Conservation (phyloP, 2,888 invertebrate genomes). For the Drosophila fulvimacula region DNA sequence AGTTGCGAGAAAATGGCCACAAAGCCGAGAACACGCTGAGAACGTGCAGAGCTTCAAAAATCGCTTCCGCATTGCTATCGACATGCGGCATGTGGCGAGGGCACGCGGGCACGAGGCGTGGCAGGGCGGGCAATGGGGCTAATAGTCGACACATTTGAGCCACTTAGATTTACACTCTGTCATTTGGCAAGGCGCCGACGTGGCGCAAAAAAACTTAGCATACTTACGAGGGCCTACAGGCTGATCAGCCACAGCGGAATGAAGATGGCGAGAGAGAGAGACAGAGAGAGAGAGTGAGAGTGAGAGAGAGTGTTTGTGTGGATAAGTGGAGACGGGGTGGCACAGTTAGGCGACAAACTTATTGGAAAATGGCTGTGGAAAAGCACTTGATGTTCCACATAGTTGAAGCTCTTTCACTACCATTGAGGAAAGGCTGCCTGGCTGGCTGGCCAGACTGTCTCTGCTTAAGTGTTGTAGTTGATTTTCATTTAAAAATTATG, state of each 20-base stretch:
- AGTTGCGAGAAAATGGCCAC: slow-evolving; percentile 34
- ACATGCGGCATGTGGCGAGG: slow-evolving; percentile 10
- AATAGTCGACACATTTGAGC: slow-evolving; percentile 77
- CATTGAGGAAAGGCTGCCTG: slow-evolving; percentile 38
- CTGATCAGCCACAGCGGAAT: slow-evolving; percentile 11
- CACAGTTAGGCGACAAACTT: slow-evolving; percentile 66
- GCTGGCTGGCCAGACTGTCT: slow-evolving; percentile 13
- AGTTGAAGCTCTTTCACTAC: slow-evolving; percentile 52
- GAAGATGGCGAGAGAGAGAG: neutral
- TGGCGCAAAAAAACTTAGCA: slow-evolving; percentile 71
- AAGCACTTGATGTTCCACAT: slow-evolving; percentile 68
- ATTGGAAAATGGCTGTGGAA: slow-evolving; percentile 72
- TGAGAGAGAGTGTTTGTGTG: neutral
- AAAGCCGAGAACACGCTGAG: slow-evolving; percentile 20
- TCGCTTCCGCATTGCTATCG: slow-evolving; percentile 67
- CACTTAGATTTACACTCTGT: slow-evolving; percentile 75
- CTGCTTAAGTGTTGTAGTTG: slow-evolving; percentile 59
- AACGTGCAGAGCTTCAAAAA: slow-evolving; percentile 66
- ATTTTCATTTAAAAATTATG: slow-evolving; percentile 70
- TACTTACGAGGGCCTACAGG: slow-evolving; percentile 69
- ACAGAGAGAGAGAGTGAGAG: neutral
- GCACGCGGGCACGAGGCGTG: neutral
- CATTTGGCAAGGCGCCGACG: slow-evolving; percentile 72
- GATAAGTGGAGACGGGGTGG: neutral
- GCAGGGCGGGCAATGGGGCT: slow-evolving; percentile 37